A percentile compares a stretch with the other conserved stretches of the same genome.
These are phyloP conservation scores for Drosophila imparisetae DNA, from an alignment of 2,888 invertebrate genomes.

Conservation along the genomic window DNA sequence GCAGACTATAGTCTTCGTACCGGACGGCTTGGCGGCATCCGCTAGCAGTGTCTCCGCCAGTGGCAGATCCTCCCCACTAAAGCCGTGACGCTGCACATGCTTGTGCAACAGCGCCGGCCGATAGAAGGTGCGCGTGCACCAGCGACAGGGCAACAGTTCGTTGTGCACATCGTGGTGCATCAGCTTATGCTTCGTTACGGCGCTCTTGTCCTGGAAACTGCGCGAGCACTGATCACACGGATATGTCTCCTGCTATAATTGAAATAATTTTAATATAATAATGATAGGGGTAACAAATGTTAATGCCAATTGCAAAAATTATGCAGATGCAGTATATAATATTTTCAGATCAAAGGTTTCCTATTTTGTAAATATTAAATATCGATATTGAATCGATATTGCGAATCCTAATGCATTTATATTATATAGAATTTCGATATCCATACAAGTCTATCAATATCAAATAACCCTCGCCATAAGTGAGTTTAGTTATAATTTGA, in stretches of 20 bases:
- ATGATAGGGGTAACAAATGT: neutral
- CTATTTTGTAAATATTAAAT: neutral
- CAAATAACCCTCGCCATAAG: neutral
- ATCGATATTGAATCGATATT: neutral
- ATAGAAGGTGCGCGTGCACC: conserved; percentile 81
- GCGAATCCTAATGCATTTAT: neutral
- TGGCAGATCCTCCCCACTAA: conserved; percentile 64
- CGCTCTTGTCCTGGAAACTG: conserved; percentile 74
- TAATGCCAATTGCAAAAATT: neutral
- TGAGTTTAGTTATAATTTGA: neutral
- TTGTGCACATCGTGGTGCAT: conserved; percentile 69
- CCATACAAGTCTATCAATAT: neutral
- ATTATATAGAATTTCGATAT: neutral
- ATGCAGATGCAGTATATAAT: neutral
- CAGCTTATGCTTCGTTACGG: conserved; percentile 76
- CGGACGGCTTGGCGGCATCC: conserved; percentile 75
- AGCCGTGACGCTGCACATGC: conserved; percentile 76
- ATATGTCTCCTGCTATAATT: conserved; percentile 62
- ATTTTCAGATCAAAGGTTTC: neutral
- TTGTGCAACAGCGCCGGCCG: conserved; percentile 76
- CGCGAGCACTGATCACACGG: conserved; percentile 73
- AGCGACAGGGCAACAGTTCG: conserved; percentile 77
- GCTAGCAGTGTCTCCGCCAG: conserved; percentile 72
- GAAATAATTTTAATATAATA: neutral
- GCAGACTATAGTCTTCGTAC: conserved; percentile 75